Base-by-base conservation (phyloP, 2,888 invertebrate genomes). In the Dichetophora obliterata region DNA sequence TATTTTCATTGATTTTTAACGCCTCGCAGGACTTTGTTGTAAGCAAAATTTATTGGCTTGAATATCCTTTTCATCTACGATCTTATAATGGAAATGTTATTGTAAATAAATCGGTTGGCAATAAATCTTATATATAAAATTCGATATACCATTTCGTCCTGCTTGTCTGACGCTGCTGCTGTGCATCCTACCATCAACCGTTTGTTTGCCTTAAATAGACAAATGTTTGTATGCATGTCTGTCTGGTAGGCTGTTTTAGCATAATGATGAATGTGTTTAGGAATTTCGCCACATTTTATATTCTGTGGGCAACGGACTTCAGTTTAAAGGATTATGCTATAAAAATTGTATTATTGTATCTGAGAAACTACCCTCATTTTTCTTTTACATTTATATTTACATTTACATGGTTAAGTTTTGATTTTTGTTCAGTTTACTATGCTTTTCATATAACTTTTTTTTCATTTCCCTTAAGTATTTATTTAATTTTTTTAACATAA, bases 61-160 rank as follows among this genome's bases (percentile, higher is more conserved):
- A 54, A 54, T 59, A 59, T 59, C 34, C 16, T 65, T 65, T 65
- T 19, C 34, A 31, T 63, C 63, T 31, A 31, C 34, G 8, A 34
- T 65, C 16, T 31, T 34, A 34, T 27, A 19, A 65, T 65, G 24
- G 6, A n/a, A 34, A 34, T 14, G 14, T n/a, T 34, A 19, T 34
- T 24, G 59, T 34, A 86, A 87, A 87, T 86, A 86, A 86, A 87
- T 86, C 88, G 86, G 82, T 82, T 82, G 82, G 84, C 83, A 84
- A 86, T 86, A 86, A 87, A 86, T 87, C 83, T 82, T 85, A 78
- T 81, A 83, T 85, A 84, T 82, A 84, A 82, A 87, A 86, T 87
- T 87, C 86, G 86, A 85, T 85, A 86, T 85, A 87, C 84, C 83
- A 82, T 85, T 84, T 85, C 84, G 14, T 27, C 65, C 37, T 22